Percentiles rank a stretch among this genome's conserved stretches.
These are phyloP conservation scores for Siphamia tubifer DNA, from an alignment of 2,113 vertebrate genomes.

Conservation along the genomic window DNA sequence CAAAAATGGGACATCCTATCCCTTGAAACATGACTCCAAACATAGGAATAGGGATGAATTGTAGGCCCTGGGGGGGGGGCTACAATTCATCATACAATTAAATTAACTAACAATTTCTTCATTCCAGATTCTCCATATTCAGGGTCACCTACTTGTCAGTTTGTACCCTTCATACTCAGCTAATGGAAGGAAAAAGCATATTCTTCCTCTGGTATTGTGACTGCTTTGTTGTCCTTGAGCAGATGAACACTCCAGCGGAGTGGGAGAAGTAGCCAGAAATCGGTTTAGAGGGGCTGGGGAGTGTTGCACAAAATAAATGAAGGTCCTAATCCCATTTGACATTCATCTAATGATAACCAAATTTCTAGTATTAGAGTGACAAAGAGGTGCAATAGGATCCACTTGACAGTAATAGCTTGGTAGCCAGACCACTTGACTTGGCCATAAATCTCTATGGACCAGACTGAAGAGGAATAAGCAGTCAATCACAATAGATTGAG, in stretches of 20 bases:
- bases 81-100: no score
- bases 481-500: slow-evolving; percentile 49
- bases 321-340: slow-evolving; percentile 70
- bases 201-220: not conserved
- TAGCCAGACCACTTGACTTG: slow-evolving; percentile 38
- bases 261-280: slow-evolving; percentile 9
- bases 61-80: no score
- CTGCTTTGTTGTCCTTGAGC: slow-evolving; percentile 2
- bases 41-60: no score
- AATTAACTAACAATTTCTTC: no score
- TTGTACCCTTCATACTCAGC: not conserved
- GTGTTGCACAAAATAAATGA: slow-evolving; percentile 59
- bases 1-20: no score
- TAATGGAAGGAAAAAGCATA: not conserved
- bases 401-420: slow-evolving; percentile 73
- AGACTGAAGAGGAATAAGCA: slow-evolving; percentile 49
- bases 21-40: no score
- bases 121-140: not conserved
- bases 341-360: slow-evolving; percentile 72
- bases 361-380: slow-evolving; percentile 70
- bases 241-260: slow-evolving; percentile 15
- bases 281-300: not conserved
- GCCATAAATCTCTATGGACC: slow-evolving; percentile 48
- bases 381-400: slow-evolving; percentile 59
- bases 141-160: not conserved